Percentiles rank a stretch among this genome's conserved stretches.
phyloP scores from a whole-genome alignment of 1,140 invertebrate genomes.

The Drosophila orosa region DNA sequence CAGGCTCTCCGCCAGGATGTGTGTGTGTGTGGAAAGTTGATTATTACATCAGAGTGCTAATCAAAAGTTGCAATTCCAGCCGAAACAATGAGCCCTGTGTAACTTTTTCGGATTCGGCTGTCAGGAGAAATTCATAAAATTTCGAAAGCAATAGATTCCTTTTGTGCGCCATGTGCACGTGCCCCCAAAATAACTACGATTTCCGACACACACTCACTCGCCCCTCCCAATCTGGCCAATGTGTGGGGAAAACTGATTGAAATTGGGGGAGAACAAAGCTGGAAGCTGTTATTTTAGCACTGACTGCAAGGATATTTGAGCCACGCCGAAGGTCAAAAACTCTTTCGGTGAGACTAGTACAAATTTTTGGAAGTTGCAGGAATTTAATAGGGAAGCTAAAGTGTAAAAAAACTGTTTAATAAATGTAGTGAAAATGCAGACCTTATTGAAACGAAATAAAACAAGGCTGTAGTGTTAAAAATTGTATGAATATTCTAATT shows the following conservation, averaged over 20 bases:
- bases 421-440: neutral
- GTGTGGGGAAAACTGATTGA: conserved; percentile 65
- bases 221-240: conserved; percentile 12
- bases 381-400: neutral
- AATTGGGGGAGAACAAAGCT: conserved; percentile 47
- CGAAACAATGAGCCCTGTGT: conserved; percentile 56
- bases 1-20: conserved; percentile 2
- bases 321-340: conserved; percentile 17
- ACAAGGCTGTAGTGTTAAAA: neutral
- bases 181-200: conserved; percentile 73
- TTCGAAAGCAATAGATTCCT: conserved; percentile 31
- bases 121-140: conserved; percentile 63
- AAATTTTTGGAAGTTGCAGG: neutral
- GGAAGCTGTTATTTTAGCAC: conserved; percentile 38
- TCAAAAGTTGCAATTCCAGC: conserved; percentile 70
- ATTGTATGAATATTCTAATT: neutral
- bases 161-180: conserved; percentile 46
- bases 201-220: conserved; percentile 33
- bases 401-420: too few relatives aligned
- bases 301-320: conserved; percentile 11
- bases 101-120: conserved; percentile 49
- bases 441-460: neutral
- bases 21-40: conserved; percentile 39
- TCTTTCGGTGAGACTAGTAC: conserved; percentile 7
- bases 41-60: conserved; percentile 71